Percentiles rank a stretch among this genome's conserved stretches.
These are phyloP conservation scores for Nephrotoma appendiculata DNA, from an alignment of 2,888 invertebrate genomes.

Conservation along the genomic window DNA sequence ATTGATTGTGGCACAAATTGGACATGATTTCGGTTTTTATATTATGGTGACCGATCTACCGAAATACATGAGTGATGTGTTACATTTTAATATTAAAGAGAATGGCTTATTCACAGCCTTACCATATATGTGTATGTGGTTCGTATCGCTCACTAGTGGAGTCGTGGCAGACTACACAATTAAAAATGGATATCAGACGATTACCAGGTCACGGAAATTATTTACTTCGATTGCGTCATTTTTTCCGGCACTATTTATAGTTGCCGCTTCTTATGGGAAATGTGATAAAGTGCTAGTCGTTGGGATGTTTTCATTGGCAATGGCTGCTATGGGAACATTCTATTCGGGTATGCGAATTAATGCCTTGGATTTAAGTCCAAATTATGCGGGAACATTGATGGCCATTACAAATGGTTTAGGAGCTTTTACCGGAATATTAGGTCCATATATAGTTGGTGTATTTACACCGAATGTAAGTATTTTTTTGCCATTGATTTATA, in stretches of 20 bases:
- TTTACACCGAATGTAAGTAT: conserved; percentile 43
- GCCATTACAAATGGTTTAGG: conserved; percentile 57
- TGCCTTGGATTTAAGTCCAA: conserved; percentile 49
- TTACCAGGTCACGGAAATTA: conserved; percentile 43
- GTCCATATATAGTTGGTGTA: conserved; percentile 50
- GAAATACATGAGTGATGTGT: conserved; percentile 45
- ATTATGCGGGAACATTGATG: conserved; percentile 52
- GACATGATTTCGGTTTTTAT: conserved; percentile 51
- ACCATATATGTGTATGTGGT: conserved; percentile 47
- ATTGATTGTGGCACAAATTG: conserved; percentile 55
- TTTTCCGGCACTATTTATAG: conserved; percentile 51
- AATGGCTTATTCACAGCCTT: conserved; percentile 44
- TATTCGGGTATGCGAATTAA: conserved; percentile 58
- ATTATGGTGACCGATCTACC: conserved; percentile 51
- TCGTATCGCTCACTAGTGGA: conserved; percentile 43
- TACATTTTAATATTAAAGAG: conserved; percentile 42
- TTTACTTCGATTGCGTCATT: conserved; percentile 55
- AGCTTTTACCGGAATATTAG: conserved; percentile 55
- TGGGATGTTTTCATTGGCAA: conserved; percentile 46
- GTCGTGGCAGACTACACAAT: conserved; percentile 54
- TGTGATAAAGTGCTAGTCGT: conserved; percentile 46
- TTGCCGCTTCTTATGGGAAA: conserved; percentile 54
- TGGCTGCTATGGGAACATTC: conserved; percentile 56
- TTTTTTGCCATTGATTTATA: no score
- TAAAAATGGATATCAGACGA: conserved; percentile 38